Conservation (phyloP, 2,797 vertebrate species). For the Varecia variegata region DNA sequence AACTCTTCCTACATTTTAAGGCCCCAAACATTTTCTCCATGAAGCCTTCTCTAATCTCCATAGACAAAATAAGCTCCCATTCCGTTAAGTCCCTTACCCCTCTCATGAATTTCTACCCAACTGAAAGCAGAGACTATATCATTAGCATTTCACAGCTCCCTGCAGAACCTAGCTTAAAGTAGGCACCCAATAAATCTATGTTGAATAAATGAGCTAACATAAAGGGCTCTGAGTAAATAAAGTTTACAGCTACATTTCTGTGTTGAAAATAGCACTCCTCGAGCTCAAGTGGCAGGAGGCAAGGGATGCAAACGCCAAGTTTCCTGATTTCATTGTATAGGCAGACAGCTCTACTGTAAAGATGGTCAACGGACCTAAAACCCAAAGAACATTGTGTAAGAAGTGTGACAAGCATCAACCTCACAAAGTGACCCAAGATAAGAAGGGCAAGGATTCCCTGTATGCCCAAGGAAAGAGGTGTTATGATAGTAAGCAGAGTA, state of each 20-base stretch:
- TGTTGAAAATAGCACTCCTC: slow-evolving; percentile 23
- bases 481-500: no score
- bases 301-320: no score
- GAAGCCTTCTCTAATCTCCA: slow-evolving; percentile 2
- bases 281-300: no score
- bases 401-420: no score
- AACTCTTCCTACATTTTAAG: not conserved
- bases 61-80: not conserved
- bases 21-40: slow-evolving; percentile 3
- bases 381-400: no score
- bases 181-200: not conserved
- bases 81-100: not conserved
- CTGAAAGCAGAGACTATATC: not conserved
- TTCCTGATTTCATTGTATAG: no score
- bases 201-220: slow-evolving; percentile 21
- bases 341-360: no score
- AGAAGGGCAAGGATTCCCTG: no score
- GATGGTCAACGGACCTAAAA: no score
- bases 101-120: not conserved
- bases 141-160: not conserved
- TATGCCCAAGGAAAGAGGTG: no score
- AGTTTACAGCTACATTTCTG: slow-evolving; percentile 14
- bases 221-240: slow-evolving; percentile 30
- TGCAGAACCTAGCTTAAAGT: slow-evolving; percentile 21
- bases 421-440: no score